Base-by-base conservation (phyloP, 2,888 invertebrate species). In the Brenthis hecate region DNA sequence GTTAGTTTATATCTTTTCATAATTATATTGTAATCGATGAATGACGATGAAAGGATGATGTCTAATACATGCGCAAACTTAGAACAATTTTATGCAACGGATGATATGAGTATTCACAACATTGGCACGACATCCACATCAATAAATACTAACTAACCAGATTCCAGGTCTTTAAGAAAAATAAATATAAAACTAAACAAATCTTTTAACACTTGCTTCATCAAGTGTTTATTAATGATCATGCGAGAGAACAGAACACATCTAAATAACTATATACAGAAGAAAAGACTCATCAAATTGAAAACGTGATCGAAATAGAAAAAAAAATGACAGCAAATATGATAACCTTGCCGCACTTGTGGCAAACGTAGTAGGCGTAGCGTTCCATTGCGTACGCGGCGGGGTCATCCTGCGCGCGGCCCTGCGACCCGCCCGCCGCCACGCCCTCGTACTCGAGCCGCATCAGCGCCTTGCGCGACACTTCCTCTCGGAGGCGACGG, bases 321-420 rank as follows among this genome's bases (percentile, higher is more conserved):
- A 6, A 32, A 67, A 13, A 56, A 58, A 58, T 43, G 28, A 66
- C 16, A 60, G n/a, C n/a, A 13, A 51, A 32, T 48, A 47, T 43
- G n/a, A n/a, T 56, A 56, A 95, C 95, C 93, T 97, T 97, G 75
- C 95, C 96, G 84, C 99, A 99, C 86, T 99, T 99, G 85, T 95
- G 98, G 87, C 99, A 99, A 43, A 99, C 98, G 83, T 99, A 99
- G 86, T 99, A 99, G 0, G 99, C 99, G 85, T 99, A 99, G 78
- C 98, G 94, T 80, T 99, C 99, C 98, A 99, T 98, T 3, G 99
- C 99, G 86, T 97, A 97, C 0, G 95, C 94, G 1, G 96, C 96
- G 0, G 98, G 96, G 85, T 99, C 98, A 67, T 96, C 95, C 60
- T 95, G 94, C 0, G 94, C 95, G 73, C 96, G 96, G 0, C 95